Conservation (phyloP, 2,113 vertebrate species). For the Chaenogobius annularis region DNA sequence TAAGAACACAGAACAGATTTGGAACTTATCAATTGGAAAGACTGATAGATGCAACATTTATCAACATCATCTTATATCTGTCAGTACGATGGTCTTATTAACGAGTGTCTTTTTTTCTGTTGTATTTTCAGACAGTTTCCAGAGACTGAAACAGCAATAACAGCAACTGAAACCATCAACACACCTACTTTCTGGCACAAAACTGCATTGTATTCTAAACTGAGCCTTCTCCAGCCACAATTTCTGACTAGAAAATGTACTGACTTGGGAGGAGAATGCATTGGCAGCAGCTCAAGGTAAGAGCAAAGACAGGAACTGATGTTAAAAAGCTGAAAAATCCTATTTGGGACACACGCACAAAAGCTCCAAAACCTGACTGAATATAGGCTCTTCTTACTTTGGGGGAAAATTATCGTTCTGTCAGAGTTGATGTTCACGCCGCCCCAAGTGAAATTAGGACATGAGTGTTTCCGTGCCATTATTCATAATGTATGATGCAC, state of each 20-base stretch:
- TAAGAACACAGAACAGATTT: too few species aligned
- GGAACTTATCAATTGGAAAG: too few species aligned
- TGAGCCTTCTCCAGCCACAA: neutral
- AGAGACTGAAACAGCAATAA: neutral
- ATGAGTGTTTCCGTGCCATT: conserved; percentile 57
- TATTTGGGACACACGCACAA: conserved; percentile 21
- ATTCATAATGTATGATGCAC: conserved; percentile 70
- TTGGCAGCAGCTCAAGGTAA: conserved; percentile 34
- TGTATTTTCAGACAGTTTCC: neutral
- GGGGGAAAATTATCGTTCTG: conserved; percentile 44
- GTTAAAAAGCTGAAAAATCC: conserved; percentile 10
- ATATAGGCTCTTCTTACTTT: conserved; percentile 7
- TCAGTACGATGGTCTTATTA: neutral
- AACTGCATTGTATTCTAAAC: neutral
- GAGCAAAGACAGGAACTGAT: conserved; percentile 25
- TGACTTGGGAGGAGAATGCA: conserved; percentile 12
- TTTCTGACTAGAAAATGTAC: neutral
- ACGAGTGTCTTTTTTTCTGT: neutral
- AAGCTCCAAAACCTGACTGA: conserved; percentile 25
- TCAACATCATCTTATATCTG: neutral
- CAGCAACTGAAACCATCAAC: neutral
- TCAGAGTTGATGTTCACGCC: conserved; percentile 41
- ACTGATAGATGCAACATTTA: too few species aligned
- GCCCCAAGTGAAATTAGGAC: conserved; percentile 64
- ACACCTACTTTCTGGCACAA: neutral